Base-by-base conservation (phyloP, 2,113 vertebrate genomes). In the Galbula dea region DNA sequence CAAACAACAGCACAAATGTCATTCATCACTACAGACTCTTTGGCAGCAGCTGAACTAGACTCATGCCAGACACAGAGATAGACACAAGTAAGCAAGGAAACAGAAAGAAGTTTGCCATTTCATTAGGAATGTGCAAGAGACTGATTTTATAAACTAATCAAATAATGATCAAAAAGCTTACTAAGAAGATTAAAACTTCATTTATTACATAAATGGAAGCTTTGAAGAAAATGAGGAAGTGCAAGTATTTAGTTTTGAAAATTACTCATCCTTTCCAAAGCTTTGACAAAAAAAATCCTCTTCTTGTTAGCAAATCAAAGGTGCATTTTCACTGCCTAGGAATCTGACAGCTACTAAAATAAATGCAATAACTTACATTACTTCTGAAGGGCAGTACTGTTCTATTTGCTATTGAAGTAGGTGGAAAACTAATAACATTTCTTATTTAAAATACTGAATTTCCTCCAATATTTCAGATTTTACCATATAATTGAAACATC, bases 1-100 rank as follows among this genome's bases (percentile, higher is more conserved):
- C 62, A 91, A 91, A 93, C 87, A 92, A 51, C 63, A 43, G 79
- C 51, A 86, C 72, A 76, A 94, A 89, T 62, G 81, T 87, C 62
- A 10, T 80, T 93, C 46, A 82, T 75, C 63, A 83, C 51, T 37
- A 77, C 17, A 87, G 78, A 85, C 85, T 91, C 59, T 89, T 81
- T 90, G 88, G 88, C 90, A 93, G 82, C 49, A 91, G 37, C 39
- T 74, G 71, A 85, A 77, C 26, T 10, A 77, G 59, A 27, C 51
- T 88, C 20, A 3, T 66, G 75, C 63, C 91, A 95, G 90, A n/a
- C 68, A 51, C 49, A 83, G 4, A 77, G 55, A 74, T 18, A 84
- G 84, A 46, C 30, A 58, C 9, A 71, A 79, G 32, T 29, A 83
- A 90, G 65, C 39, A 82, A 55, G 81, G 86, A 72, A 90, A 86